These are phyloP conservation scores for Diorhabda sublineata DNA, from an alignment of 1,140 invertebrate species.

Conservation along the genomic window DNA sequence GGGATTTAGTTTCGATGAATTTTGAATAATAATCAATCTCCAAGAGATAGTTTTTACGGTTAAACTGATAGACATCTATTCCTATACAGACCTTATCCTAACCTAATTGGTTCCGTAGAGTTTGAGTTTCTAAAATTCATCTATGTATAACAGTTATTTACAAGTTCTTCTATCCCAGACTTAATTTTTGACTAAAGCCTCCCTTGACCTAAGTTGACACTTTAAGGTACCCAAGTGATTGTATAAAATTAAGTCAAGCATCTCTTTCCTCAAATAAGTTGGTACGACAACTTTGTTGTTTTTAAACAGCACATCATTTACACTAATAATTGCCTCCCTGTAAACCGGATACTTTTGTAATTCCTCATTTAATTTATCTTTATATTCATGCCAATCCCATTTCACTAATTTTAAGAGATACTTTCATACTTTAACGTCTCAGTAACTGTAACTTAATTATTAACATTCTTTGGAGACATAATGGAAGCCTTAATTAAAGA, in stretches of 20 bases:
- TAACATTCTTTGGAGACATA: too few species aligned
- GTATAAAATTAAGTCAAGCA: background rate
- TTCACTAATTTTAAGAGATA: too few species aligned
- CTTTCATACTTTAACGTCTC: too few species aligned
- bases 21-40: background rate
- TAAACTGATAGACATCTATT: background rate
- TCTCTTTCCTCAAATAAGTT: too few species aligned
- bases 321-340: too few species aligned
- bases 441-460: too few species aligned
- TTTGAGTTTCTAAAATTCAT: constrained; percentile 4
- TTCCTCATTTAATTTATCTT: too few species aligned
- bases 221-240: background rate
- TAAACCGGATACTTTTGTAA: too few species aligned
- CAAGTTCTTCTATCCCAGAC: background rate
- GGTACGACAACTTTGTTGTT: too few species aligned
- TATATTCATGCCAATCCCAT: too few species aligned
- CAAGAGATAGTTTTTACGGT: background rate
- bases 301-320: too few species aligned
- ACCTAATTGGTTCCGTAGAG: background rate
- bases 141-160: background rate
- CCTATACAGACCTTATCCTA: background rate
- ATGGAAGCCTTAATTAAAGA: too few species aligned
- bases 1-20: background rate
- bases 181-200: background rate
- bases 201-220: background rate